These are phyloP conservation scores for Nebria salina DNA, from an alignment of 2,888 invertebrate genomes.

Conservation along the genomic window DNA sequence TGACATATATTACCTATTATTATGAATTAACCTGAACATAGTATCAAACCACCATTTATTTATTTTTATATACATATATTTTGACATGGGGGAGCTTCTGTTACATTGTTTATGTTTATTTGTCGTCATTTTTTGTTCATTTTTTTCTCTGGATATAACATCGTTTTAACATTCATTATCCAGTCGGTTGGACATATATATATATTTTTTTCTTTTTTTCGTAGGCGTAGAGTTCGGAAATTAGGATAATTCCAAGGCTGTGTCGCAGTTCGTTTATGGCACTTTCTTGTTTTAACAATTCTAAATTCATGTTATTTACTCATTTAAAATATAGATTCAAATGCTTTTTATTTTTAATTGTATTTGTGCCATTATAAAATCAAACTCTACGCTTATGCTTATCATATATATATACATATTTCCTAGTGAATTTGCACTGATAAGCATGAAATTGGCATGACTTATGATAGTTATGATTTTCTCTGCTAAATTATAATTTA, in stretches of 20 bases:
- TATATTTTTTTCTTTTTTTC: too few species aligned
- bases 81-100: slow-evolving; percentile 23
- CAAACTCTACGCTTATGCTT: neutral
- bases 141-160: neutral
- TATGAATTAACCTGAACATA: slow-evolving; percentile 32
- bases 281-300: too few species aligned
- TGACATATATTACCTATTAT: slow-evolving; percentile 15
- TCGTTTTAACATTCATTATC: neutral
- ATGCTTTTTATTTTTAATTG: too few species aligned
- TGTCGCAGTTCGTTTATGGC: too few species aligned
- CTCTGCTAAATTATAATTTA: neutral
- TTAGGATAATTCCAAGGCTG: too few species aligned
- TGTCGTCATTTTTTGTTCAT: neutral
- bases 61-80: neutral
- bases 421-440: neutral
- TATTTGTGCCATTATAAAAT: too few species aligned
- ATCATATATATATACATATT: neutral
- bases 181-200: neutral
- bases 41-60: neutral
- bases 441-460: neutral
- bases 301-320: too few species aligned
- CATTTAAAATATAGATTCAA: too few species aligned
- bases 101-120: neutral
- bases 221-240: neutral
- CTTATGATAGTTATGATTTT: slow-evolving; percentile 1